Conservation (phyloP, 2,113 vertebrate genomes). For the Pogona vitticeps region DNA sequence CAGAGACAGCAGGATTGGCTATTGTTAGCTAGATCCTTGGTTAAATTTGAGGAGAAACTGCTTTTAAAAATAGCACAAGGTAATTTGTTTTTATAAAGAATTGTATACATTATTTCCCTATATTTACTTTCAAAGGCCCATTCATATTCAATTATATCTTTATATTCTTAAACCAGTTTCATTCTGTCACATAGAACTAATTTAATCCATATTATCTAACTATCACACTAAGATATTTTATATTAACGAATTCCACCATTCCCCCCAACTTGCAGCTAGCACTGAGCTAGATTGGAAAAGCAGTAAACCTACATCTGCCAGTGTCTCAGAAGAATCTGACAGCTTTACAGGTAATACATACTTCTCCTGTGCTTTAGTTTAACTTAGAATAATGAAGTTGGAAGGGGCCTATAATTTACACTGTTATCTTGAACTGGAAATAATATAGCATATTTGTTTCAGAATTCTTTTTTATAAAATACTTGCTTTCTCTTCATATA, state of each 20-base stretch:
- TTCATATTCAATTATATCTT: background rate
- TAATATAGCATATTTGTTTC: conserved; percentile 15
- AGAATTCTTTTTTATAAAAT: background rate
- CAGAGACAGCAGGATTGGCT: background rate
- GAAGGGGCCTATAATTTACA: too few species aligned
- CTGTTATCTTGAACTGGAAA: background rate
- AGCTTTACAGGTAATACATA: conserved; percentile 51
- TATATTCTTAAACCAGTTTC: background rate
- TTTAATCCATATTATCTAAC: conserved; percentile 11
- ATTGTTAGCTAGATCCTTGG: background rate
- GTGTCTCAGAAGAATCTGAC: conserved; percentile 39
- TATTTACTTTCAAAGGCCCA: background rate
- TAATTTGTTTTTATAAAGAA: background rate
- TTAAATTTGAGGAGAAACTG: background rate
- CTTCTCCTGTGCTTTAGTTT: background rate
- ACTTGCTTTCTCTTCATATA: background rate
- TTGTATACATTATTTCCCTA: background rate
- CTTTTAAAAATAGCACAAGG: background rate
- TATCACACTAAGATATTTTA: background rate
- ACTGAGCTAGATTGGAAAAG: conserved; percentile 54
- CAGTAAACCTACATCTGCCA: conserved; percentile 28
- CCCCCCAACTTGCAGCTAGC: conserved; percentile 33
- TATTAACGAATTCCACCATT: background rate
- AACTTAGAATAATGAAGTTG: too few species aligned
- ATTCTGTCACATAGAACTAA: background rate